Base-by-base conservation (phyloP, 2,888 invertebrate genomes). In the Cheilosia vernalis region DNA sequence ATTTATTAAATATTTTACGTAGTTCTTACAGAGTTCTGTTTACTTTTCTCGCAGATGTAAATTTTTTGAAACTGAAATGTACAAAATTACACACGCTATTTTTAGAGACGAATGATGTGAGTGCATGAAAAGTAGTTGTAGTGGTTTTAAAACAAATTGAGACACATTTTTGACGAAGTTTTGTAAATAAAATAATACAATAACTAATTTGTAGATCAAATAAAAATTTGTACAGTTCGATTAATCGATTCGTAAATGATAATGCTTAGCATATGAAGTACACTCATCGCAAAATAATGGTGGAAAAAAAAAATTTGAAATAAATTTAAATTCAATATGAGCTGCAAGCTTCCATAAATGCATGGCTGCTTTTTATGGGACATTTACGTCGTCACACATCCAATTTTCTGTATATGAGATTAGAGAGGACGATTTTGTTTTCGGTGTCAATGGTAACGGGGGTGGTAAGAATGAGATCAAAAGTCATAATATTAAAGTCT, bases 71-170 rank as follows among this genome's bases (percentile, higher is more conserved):
- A 67, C 30, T 47, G 40, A 58, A 64, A 33, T 58, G 47, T 47
- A 47, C 33, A 66, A 58, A 56, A 58, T 30, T 21, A 63, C 30
- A 44, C 69, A 10, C 24, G 63, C 63, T 64, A 49, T 56, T 33
- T 19, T 15, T 77, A 61, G 53, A 61, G 37, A 42, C 63, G 61
- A 73, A 55, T 78, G 69, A 79, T 84, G 64, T 84, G 53, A 83
- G 17, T 84, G 84, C 84, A 84, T 84, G 84, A 74, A 64, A 73
- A 44, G 79, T 84, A 84, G 83, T 51, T 69, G 78, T 79, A 79
- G 73, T 82, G 66, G 51, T 42, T 56, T 64, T 40, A 24, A 37
- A 55, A 66, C 13, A 61, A 53, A 44, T 24, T 42, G 49, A 42
- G 37, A 64, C 17, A 44, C 55, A 60, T 61, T 24, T 24, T 51